These are phyloP conservation scores for Samia ricini DNA, from an alignment of 1,140 invertebrate species.

Conservation along the genomic window DNA sequence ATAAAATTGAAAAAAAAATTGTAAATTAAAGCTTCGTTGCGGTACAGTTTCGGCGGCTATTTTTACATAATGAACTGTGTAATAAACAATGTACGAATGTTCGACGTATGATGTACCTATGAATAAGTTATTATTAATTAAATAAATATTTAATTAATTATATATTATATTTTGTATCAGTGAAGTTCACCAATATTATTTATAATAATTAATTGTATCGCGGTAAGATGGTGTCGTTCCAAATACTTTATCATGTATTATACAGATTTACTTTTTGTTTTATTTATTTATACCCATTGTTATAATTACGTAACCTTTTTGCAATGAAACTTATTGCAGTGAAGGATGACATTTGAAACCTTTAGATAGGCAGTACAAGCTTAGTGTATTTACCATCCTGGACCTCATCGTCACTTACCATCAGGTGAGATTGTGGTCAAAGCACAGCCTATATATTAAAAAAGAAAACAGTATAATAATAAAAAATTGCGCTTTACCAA, in stretches of 20 bases:
- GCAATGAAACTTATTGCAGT: no score
- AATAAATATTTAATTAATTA: conserved; percentile 39
- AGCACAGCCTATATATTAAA: no score
- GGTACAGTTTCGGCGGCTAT: conserved; percentile 20
- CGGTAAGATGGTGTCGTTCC: conserved; percentile 56
- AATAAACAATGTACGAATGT: conserved; percentile 26
- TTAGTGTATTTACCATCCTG: no score
- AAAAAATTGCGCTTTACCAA: no score
- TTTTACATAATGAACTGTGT: conserved; percentile 27
- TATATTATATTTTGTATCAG: conserved; percentile 73
- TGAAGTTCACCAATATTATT: conserved; percentile 58
- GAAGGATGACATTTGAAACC: no score
- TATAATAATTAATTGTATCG: conserved; percentile 50
- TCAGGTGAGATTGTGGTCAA: no score
- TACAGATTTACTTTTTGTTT: conserved; percentile 33
- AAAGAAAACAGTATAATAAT: no score
- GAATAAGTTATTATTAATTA: conserved; percentile 1
- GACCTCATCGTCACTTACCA: no score
- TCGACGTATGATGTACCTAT: not conserved
- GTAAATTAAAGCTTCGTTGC: no score
- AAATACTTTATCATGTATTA: conserved; percentile 68
- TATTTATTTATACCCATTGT: not conserved
- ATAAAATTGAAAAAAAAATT: no score
- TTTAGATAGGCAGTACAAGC: no score
- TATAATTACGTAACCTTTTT: no score